A percentile compares a stretch with the other conserved stretches of the same genome.
Conservation (phyloP, 2,797 vertebrate species). For the Coluber constrictor region DNA sequence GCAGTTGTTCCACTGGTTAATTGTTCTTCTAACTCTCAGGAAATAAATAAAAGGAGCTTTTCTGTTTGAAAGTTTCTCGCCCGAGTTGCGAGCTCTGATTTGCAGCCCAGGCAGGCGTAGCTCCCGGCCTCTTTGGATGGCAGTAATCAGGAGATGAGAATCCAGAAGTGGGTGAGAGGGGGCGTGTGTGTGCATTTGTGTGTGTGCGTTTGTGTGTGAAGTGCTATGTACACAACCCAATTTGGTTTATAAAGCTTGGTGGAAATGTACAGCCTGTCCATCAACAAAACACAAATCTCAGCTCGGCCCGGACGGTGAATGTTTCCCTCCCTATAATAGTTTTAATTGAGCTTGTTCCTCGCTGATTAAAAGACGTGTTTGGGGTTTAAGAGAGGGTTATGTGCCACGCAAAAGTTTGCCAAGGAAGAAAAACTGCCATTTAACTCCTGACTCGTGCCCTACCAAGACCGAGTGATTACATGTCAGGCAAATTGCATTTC, state of each 20-base stretch:
- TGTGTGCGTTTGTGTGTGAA: neutral
- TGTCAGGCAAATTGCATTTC: neutral
- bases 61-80: neutral
- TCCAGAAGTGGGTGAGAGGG: neutral
- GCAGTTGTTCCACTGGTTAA: neutral
- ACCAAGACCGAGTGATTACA: neutral
- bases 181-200: neutral
- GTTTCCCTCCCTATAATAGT: neutral
- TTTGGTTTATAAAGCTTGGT: neutral
- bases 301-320: neutral
- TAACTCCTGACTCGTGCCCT: neutral
- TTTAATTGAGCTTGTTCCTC: neutral
- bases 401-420: neutral
- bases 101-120: neutral
- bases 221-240: neutral
- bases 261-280: neutral
- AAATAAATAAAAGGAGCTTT: neutral
- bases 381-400: neutral
- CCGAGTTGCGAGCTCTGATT: neutral
- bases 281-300: neutral
- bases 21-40: neutral
- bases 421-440: neutral
- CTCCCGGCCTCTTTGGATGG: neutral
- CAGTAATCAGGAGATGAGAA: neutral
- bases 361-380: neutral